Evolutionary conservation across 35 echinoderm and acorn worm species (phyloP).

Genomic region (Lytechinus variegatus): DNA sequence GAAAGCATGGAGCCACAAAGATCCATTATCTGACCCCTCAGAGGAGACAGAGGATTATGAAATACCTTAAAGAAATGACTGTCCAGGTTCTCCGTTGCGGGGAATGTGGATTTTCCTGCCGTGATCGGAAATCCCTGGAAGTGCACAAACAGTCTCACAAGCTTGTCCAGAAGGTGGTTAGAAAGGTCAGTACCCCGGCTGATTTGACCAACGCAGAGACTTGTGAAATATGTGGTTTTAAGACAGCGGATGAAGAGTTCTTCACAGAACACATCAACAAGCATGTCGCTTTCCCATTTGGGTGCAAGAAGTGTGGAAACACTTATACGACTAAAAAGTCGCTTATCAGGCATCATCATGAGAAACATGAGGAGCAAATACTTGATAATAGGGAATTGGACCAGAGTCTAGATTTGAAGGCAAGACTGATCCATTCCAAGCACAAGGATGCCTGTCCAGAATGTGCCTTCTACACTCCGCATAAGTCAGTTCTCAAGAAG

Average conservation of each 20-base stretch:
- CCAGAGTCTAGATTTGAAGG: neutral
- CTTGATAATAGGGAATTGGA: neutral
- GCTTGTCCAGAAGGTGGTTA: neutral
- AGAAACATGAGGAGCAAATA: neutral
- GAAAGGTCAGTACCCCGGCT: neutral
- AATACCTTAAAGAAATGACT: neutral
- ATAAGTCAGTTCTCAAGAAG: neutral
- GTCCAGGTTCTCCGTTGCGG: neutral
- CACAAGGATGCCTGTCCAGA: neutral
- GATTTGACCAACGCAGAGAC: neutral
- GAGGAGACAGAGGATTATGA: neutral
- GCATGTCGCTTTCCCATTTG: neutral
- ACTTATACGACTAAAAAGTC: neutral
- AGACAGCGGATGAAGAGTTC: neutral
- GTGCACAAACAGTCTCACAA: neutral
- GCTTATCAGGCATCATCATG: neutral
- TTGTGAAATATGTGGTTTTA: constrained; percentile 1
- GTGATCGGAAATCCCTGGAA: neutral
- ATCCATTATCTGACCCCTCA: neutral
- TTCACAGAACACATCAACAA: neutral
- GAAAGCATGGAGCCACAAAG: constrained; percentile 15
- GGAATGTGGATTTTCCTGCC: neutral
- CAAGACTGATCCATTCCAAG: neutral
- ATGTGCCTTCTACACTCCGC: neutral
- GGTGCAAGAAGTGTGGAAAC: neutral